Base-by-base conservation (phyloP, 2,113 vertebrate genomes). In the Halcyon senegalensis region DNA sequence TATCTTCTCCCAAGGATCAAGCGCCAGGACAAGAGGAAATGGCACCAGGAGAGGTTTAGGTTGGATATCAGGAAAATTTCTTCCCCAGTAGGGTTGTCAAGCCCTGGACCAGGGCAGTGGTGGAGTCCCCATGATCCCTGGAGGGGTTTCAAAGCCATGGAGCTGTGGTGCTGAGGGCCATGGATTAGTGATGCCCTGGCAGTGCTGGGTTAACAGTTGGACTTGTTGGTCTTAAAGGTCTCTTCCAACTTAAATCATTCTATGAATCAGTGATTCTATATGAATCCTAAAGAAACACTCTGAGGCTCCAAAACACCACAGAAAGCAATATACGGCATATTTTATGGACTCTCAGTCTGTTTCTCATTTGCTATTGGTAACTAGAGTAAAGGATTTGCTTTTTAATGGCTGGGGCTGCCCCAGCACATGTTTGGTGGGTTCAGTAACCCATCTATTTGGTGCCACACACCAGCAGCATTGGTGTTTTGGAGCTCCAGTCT, bases 401-500 rank as follows among this genome's bases (percentile, higher is more conserved):
- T 76, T 59, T 12, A 55, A 66, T 24, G 19, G 2, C 3, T 82
- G 31, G 12, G 10, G n/a, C 63, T 76, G 43, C 78, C n/a, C 35
- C 66, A 87, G 72, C 7, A 7, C 3, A 1, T 81, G 53, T 76
- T 81, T 68, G 8, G 16, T 50, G 76, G 30, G 3, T 67, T 94
- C 89, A 95, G 44, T 59, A 93, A 75, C 80, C 19, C 58, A 37
- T 51, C n/a, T 55, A 82, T 48, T 64, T 94, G 76, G 68, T 84
- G 30, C 56, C 19, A 62, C 28, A 51, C 28, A 66, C 30, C 3
- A 17, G 28, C 17, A 60, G 30, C 51, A 5, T 11, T 27, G 37
- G 55, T 78, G 50, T 68, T 87, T 74, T 78, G 41, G 74, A 96
- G 56, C 59, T 94, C 86, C 63, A 83, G 93, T 67, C 69, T 50